These are phyloP conservation scores for Otocyon megalotis DNA, from an alignment of 2,113 vertebrate species.

Conservation along the genomic window DNA sequence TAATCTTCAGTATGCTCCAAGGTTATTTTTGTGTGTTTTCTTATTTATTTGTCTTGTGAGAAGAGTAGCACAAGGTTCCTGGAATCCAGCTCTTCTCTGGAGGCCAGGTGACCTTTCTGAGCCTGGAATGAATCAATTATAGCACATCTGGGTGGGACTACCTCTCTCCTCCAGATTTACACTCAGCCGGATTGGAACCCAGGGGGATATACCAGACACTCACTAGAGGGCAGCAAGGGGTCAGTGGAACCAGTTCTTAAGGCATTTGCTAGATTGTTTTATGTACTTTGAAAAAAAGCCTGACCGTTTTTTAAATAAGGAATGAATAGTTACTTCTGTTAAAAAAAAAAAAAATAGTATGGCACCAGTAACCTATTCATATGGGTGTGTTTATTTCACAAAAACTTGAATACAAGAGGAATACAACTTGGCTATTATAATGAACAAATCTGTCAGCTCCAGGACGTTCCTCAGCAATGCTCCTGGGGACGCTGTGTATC, in stretches of 20 bases:
- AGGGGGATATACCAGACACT: slow-evolving; percentile 16
- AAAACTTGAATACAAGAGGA: neutral
- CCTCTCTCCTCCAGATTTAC: neutral
- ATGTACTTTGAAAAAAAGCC: neutral
- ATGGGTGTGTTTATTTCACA: neutral
- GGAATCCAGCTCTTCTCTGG: neutral
- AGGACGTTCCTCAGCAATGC: neutral
- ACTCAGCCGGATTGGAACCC: neutral
- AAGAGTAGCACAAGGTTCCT: neutral
- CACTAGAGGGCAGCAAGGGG: slow-evolving; percentile 81
- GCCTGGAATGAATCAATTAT: neutral
- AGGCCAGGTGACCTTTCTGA: slow-evolving; percentile 13
- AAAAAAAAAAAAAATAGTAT: slow-evolving; percentile 15
- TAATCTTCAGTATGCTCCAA: neutral
- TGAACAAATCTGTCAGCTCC: neutral
- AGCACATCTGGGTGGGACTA: neutral
- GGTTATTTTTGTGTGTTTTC: neutral
- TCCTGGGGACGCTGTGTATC: neutral
- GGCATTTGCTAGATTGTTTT: neutral
- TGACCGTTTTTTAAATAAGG: neutral
- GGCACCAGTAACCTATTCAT: neutral
- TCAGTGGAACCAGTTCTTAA: slow-evolving; percentile 43
- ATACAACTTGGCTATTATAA: neutral
- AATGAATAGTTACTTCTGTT: neutral
- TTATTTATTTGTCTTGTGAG: neutral